These are phyloP conservation scores for Zaprionus gabonicus DNA, from an alignment of 1,140 invertebrate species.

Conservation along the genomic window DNA sequence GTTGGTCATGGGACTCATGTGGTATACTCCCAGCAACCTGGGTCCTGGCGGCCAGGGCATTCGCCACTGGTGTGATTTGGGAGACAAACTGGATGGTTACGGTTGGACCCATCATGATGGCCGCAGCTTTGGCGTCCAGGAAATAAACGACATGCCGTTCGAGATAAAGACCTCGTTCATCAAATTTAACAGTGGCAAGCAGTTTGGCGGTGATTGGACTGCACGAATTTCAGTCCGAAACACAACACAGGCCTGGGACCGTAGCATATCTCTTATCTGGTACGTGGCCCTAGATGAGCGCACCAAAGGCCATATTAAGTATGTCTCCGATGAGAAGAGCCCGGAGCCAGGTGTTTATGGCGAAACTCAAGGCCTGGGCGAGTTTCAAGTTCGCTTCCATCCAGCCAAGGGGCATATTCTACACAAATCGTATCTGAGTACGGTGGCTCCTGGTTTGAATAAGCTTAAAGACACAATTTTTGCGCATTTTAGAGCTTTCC, in stretches of 20 bases:
- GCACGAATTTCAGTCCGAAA: conserved; percentile 90
- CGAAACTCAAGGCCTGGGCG: conserved; percentile 91
- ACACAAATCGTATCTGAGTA: conserved; percentile 90
- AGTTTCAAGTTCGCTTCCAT: conserved; percentile 87
- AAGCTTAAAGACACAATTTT: conserved; percentile 92
- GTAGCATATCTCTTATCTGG: conserved; percentile 89
- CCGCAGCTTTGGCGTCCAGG: conserved; percentile 94
- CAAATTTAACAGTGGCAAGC: conserved; percentile 91
- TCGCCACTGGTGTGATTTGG: conserved; percentile 97
- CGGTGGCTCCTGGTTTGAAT: conserved; percentile 89
- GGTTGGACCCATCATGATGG: conserved; percentile 98
- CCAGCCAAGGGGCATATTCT: conserved; percentile 86
- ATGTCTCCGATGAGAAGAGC: conserved; percentile 85
- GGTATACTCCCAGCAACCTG: conserved; percentile 93
- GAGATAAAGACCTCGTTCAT: conserved; percentile 94
- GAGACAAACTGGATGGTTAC: conserved; percentile 91
- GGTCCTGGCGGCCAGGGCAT: conserved; percentile 89
- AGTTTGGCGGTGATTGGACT: conserved; percentile 96
- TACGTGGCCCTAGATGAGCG: conserved; percentile 91
- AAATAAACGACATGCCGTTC: conserved; percentile 92
- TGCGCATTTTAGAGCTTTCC: conserved; percentile 87
- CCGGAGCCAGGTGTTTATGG: conserved; percentile 90
- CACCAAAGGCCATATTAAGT: conserved; percentile 87
- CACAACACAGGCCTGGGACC: conserved; percentile 71
- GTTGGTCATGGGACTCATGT: conserved; percentile 97